These are phyloP conservation scores for Macquaria australasica DNA, from an alignment of 2,113 vertebrate species.

Conservation along the genomic window DNA sequence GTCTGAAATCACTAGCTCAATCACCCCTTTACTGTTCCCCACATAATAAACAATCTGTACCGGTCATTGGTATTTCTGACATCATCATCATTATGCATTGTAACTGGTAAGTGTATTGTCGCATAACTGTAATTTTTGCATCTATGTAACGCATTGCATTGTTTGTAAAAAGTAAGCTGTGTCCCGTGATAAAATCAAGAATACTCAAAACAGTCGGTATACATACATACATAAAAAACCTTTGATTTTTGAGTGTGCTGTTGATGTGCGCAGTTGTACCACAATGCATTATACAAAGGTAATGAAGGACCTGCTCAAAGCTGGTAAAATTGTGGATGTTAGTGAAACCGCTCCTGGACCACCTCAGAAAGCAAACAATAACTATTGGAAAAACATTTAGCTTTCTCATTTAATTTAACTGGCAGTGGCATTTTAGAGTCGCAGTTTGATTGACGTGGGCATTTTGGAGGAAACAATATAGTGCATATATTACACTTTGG, in stretches of 20 bases:
- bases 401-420: neutral
- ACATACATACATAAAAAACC: neutral
- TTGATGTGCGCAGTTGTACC: neutral
- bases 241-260: too few relatives aligned
- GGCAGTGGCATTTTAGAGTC: neutral
- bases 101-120: neutral
- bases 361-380: too few relatives aligned
- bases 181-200: neutral
- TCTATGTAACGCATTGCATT: neutral
- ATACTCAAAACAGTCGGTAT: neutral
- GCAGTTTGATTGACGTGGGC: neutral
- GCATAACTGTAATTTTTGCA: neutral
- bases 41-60: neutral
- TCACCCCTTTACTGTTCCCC: neutral
- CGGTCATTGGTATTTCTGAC: neutral
- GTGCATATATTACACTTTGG: neutral
- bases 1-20: neutral
- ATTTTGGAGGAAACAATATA: neutral
- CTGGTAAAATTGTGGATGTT: neutral
- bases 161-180: neutral
- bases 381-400: too few relatives aligned
- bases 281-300: neutral
- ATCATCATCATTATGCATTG: neutral
- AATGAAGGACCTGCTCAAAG: neutral
- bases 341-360: neutral